phyloP scores from a whole-genome alignment of 1,140 invertebrate genomes.

The Sminthurinus signatus region DNA sequence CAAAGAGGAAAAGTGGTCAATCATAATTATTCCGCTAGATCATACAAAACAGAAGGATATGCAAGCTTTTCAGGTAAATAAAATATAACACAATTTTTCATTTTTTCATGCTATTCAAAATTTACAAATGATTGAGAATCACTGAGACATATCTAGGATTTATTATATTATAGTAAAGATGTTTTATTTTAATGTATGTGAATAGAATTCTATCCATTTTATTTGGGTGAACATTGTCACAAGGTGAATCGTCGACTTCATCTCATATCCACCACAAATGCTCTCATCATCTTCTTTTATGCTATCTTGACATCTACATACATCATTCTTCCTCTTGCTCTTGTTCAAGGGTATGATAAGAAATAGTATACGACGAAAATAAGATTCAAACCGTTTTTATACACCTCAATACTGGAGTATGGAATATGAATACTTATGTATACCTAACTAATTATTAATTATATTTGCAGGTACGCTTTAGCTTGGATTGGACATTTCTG shows the following conservation, averaged over 20 bases:
- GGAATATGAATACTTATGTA: too few species aligned
- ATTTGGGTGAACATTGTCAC: conserved; percentile 32
- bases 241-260: conserved; percentile 23
- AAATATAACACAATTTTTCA: too few species aligned
- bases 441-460: too few species aligned
- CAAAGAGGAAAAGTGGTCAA: conserved; percentile 15
- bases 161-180: too few species aligned
- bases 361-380: too few species aligned
- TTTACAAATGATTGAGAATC: too few species aligned
- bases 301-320: conserved; percentile 3
- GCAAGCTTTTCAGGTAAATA: conserved; percentile 21
- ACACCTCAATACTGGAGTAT: too few species aligned
- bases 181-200: too few species aligned
- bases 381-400: too few species aligned
- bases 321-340: not conserved
- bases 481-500: conserved; percentile 41
- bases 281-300: not conserved
- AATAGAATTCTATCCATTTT: conserved; percentile 35
- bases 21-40: conserved; percentile 18
- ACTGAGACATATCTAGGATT: too few species aligned
- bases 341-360: conserved; percentile 21
- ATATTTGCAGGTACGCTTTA: conserved; percentile 35
- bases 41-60: conserved; percentile 23
- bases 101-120: too few species aligned
- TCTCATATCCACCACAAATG: conserved; percentile 24